Percentiles rank a stretch among this genome's conserved stretches.
Conservation (phyloP, 2,888 invertebrate genomes). For the Morpho deidamia region DNA sequence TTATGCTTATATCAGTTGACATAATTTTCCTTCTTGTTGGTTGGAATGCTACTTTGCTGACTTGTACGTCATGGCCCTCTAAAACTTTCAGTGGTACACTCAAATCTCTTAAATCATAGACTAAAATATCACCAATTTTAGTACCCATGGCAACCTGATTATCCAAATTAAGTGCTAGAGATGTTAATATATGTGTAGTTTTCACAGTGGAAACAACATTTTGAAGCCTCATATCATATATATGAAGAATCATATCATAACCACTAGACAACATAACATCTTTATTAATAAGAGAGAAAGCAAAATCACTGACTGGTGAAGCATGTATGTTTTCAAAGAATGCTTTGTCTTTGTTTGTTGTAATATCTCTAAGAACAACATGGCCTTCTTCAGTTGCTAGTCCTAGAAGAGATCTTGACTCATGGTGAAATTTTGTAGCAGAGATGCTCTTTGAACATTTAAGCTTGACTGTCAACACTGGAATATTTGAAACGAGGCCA, state of each 20-base stretch:
- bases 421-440: conserved; percentile 70
- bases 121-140: conserved; percentile 70
- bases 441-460: conserved; percentile 62
- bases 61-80: conserved; percentile 69
- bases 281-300: conserved; percentile 74
- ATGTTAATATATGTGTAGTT: conserved; percentile 57
- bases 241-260: conserved; percentile 75
- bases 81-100: conserved; percentile 62
- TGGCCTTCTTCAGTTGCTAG: conserved; percentile 75
- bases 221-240: conserved; percentile 74
- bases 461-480: conserved; percentile 60
- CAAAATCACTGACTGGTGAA: conserved; percentile 77
- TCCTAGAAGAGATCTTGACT: conserved; percentile 60
- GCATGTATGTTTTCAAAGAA: conserved; percentile 73
- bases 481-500: conserved; percentile 69
- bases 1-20: conserved; percentile 54
- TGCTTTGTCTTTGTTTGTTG: conserved; percentile 65
- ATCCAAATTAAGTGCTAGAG: conserved; percentile 60
- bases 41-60: conserved; percentile 69
- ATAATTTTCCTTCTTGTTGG: conserved; percentile 47
- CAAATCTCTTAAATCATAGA: conserved; percentile 77
- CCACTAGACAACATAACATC: conserved; percentile 77
- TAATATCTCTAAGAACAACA: conserved; percentile 61
- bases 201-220: conserved; percentile 62
- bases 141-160: conserved; percentile 75